These are phyloP conservation scores for Holotrichia oblita DNA, from an alignment of 1,140 invertebrate species.

Conservation along the genomic window DNA sequence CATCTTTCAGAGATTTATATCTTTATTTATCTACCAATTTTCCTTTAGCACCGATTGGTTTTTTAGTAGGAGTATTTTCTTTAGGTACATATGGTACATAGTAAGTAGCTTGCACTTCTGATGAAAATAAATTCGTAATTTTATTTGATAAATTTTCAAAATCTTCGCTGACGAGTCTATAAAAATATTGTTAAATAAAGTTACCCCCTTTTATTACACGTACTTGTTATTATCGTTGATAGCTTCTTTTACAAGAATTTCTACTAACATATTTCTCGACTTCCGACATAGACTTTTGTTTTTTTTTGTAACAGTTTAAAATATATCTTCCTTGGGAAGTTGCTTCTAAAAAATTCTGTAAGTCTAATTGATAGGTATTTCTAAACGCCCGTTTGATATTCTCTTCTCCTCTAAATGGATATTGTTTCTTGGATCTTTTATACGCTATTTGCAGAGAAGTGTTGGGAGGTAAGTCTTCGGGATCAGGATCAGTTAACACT, in stretches of 20 bases:
- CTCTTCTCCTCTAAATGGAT: neutral
- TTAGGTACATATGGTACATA: slow-evolving; percentile 33
- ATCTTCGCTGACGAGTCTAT: slow-evolving; percentile 24
- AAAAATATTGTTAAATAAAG: neutral
- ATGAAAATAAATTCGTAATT: slow-evolving; percentile 23
- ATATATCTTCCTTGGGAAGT: neutral
- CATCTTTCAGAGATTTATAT: neutral
- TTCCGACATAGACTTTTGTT: neutral
- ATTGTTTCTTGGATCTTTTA: neutral
- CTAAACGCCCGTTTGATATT: neutral
- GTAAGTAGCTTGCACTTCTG: neutral
- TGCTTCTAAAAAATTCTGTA: neutral
- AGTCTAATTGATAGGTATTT: neutral
- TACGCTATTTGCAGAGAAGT: neutral
- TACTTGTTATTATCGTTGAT: neutral
- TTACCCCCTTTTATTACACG: neutral
- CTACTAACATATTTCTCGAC: neutral
- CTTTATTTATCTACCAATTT: slow-evolving; percentile 32
- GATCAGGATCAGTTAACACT: neutral
- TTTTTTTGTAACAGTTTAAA: neutral
- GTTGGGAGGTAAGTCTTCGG: neutral
- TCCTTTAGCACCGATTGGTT: slow-evolving; percentile 30
- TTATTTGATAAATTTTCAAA: slow-evolving; percentile 24
- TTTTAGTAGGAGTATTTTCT: slow-evolving; percentile 8
- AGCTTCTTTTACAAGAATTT: neutral